Base-by-base conservation (phyloP, 2,113 vertebrate genomes). In the Ptilonorhynchus violaceus region DNA sequence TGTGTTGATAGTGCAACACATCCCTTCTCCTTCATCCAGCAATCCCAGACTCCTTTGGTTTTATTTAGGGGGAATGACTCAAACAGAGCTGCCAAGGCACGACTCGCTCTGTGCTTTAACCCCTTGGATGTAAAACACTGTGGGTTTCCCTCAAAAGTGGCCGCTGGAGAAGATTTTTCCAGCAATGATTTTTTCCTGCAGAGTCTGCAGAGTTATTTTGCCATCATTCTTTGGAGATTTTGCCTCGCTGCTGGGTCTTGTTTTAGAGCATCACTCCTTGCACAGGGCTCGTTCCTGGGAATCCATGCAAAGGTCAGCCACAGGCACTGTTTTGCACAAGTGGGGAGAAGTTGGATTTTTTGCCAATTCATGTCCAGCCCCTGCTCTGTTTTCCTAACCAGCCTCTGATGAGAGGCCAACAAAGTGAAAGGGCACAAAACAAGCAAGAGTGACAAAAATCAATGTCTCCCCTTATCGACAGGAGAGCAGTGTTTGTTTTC, bases 341-440 rank as follows among this genome's bases (percentile, higher is more conserved):
- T 33, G 15, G 15, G 56, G 80, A n/a, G 72, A 83, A 89, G 22
- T 24, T 30, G 9, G 17, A 12, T 9, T 52, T 52, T 2, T 17
- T 23, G 33, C 46, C 76, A 55, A 21, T 44, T 67, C 31, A 0
- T 8, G 12, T 50, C 52, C 76, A 72, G 4, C 39, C 41, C 10
- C 76, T 22, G 58, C 19, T 39, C 41, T 75, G 35, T 37, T 90
- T 77, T 96, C 79, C 73, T 37, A 92, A 63, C 35, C 1, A 0
- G 18, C 58, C 85, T 84, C 90, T 84, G 68, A 72, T 64, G 88
- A 63, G 64, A 53, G 67, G 90, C 93, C 90, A 96, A 84, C 56
- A 30, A 92, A 95, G 88, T 53, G 64, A 94, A 94, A 93, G 88
- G 85, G 68, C 52, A 88, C 56, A 85, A 92, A 92, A 68, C 62